Percentiles rank a stretch among this genome's conserved stretches.
These are phyloP conservation scores for Nyctalus aviator DNA, from an alignment of 2,797 vertebrate genomes.

Conservation along the genomic window DNA sequence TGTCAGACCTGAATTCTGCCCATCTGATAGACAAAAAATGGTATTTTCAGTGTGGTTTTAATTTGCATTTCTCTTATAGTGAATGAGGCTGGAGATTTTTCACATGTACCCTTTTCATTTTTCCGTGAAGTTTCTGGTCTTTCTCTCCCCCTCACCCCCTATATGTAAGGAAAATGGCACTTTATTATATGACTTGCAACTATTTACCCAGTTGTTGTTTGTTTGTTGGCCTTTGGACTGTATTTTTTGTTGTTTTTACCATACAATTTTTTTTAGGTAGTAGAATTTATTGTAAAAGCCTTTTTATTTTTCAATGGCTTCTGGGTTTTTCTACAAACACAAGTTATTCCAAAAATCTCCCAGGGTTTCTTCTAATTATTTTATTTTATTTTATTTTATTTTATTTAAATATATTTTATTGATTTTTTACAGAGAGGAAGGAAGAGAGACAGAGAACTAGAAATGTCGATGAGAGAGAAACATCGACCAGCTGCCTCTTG, in stretches of 20 bases:
- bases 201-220: background rate
- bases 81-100: background rate
- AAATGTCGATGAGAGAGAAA: too few species aligned
- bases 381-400: too few species aligned
- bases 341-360: background rate
- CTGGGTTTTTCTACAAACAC: background rate
- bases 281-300: background rate
- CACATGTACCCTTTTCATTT: background rate
- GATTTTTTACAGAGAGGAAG: too few species aligned
- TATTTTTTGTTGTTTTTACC: background rate
- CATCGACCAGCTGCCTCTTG: too few species aligned
- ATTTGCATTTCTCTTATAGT: background rate
- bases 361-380: background rate
- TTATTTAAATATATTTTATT: too few species aligned
- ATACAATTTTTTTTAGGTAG: background rate
- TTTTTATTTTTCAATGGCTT: background rate
- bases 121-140: background rate
- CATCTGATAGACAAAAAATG: background rate
- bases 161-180: background rate
- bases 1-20: background rate
- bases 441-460: too few species aligned
- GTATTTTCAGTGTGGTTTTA: background rate
- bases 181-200: conserved; percentile 1
- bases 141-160: background rate
- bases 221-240: background rate